phyloP scores from a whole-genome alignment of 2,113 vertebrate species.

The Ursus arctos region DNA sequence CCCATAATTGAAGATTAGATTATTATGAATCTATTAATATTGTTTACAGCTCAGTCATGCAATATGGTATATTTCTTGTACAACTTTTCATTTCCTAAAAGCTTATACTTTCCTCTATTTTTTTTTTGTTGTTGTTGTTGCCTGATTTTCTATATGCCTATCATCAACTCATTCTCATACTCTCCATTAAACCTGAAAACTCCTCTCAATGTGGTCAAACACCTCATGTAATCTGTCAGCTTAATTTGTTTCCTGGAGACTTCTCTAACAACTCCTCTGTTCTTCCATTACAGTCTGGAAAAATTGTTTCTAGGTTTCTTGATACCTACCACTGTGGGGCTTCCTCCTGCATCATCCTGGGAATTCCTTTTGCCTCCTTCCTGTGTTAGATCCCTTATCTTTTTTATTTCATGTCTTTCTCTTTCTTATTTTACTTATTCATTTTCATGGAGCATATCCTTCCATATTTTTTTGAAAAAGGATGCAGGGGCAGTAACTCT shows the following conservation, averaged over 20 bases:
- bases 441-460: neutral
- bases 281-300: neutral
- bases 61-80: constrained; percentile 15
- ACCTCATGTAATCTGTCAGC: neutral
- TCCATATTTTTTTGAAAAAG: neutral
- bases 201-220: neutral
- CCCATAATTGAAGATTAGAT: neutral
- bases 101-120: neutral
- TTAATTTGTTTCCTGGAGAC: constrained; percentile 33
- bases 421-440: constrained; percentile 15
- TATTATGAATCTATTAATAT: constrained; percentile 34
- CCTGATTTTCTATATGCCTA: constrained; percentile 8
- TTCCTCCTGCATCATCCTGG: neutral
- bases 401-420: neutral
- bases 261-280: neutral
- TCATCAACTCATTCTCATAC: constrained; percentile 9
- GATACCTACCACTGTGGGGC: neutral
- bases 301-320: neutral
- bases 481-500: neutral
- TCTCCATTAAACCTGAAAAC: neutral
- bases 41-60: neutral
- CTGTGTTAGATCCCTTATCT: neutral
- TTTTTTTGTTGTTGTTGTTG: neutral
- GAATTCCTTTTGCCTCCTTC: neutral
- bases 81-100: neutral